Evolutionary conservation across 2,888 invertebrate genomes (phyloP).

Genomic region (Melanargia galathea): DNA sequence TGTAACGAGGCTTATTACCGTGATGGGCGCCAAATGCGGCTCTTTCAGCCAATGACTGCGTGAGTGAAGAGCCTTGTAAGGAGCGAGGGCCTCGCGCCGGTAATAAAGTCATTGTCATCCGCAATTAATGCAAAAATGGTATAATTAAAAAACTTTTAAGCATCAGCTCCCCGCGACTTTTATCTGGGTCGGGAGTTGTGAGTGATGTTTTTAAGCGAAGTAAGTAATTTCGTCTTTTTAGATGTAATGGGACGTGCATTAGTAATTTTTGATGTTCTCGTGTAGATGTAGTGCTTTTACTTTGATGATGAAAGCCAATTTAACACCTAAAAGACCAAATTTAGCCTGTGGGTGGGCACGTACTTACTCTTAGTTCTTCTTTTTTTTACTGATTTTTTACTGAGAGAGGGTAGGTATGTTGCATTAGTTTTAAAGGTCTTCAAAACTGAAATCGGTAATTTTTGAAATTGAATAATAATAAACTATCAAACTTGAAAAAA

Average conservation of each 20-base stretch:
- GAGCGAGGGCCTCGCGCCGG: constrained; percentile 45
- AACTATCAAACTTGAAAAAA: too few relatives aligned
- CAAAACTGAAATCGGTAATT: not conserved
- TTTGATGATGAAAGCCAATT: constrained; percentile 11
- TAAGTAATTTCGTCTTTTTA: constrained; percentile 22
- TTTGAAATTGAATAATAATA: too few relatives aligned
- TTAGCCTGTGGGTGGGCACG: not conserved
- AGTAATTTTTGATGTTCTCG: constrained; percentile 6
- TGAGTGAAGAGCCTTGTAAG: constrained; percentile 71
- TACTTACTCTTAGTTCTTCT: too few relatives aligned
- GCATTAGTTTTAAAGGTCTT: not conserved
- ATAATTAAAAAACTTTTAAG: constrained; percentile 25
- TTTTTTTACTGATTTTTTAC: too few relatives aligned
- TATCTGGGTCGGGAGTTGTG: constrained; percentile 12
- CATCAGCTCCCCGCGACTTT: constrained; percentile 17
- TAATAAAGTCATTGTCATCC: constrained; percentile 30
- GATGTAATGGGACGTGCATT: constrained; percentile 17
- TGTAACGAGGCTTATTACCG: constrained; percentile 67
- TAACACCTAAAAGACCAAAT: not conserved
- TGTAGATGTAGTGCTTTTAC: not conserved
- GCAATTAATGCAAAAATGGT: constrained; percentile 31
- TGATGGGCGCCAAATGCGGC: constrained; percentile 56
- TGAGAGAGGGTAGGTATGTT: too few relatives aligned
- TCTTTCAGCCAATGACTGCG: constrained; percentile 63
- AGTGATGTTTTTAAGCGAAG: constrained; percentile 19